Conservation (phyloP, 2,888 invertebrate species). For the Antheraea yamamai region DNA sequence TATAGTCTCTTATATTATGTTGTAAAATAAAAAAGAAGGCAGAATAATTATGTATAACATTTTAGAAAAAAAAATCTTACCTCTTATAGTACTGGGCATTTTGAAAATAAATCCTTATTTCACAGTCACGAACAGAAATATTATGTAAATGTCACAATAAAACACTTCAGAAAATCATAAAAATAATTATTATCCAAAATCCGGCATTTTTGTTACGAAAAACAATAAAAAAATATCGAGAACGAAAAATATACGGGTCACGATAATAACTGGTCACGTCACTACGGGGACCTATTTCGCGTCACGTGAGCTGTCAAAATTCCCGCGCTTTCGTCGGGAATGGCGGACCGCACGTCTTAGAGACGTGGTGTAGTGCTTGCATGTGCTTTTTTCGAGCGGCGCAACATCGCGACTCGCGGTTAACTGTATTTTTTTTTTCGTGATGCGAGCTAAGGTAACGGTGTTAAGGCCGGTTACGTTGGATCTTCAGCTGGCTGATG, state of each 20-base stretch:
- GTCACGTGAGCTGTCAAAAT: slow-evolving; percentile 58
- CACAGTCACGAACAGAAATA: slow-evolving; percentile 42
- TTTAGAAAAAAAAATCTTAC: slow-evolving; percentile 46
- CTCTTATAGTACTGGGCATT: slow-evolving; percentile 81
- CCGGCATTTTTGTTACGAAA: slow-evolving; percentile 52
- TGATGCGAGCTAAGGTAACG: slow-evolving; percentile 68
- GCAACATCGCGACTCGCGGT: slow-evolving; percentile 52
- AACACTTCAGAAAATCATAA: slow-evolving; percentile 19
- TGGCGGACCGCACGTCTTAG: slow-evolving; percentile 65
- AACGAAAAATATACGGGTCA: slow-evolving; percentile 27
- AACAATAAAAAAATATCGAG: slow-evolving; percentile 34
- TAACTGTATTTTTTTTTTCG: slow-evolving; percentile 80
- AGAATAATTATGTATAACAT: not conserved
- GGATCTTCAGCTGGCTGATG: slow-evolving; percentile 19
- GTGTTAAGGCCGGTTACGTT: slow-evolving; percentile 62
- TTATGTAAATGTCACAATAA: slow-evolving; percentile 42
- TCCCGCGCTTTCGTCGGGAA: slow-evolving; percentile 56
- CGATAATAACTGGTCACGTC: slow-evolving; percentile 24
- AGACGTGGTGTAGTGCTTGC: slow-evolving; percentile 62
- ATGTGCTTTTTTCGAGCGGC: slow-evolving; percentile 75
- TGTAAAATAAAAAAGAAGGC: not conserved
- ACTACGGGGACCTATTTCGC: slow-evolving; percentile 38
- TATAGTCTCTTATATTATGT: not conserved
- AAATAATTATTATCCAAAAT: slow-evolving; percentile 55
- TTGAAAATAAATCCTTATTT: slow-evolving; percentile 58